phyloP scores from a whole-genome alignment of 23 tunicate genomes.

The Styela clava region DNA sequence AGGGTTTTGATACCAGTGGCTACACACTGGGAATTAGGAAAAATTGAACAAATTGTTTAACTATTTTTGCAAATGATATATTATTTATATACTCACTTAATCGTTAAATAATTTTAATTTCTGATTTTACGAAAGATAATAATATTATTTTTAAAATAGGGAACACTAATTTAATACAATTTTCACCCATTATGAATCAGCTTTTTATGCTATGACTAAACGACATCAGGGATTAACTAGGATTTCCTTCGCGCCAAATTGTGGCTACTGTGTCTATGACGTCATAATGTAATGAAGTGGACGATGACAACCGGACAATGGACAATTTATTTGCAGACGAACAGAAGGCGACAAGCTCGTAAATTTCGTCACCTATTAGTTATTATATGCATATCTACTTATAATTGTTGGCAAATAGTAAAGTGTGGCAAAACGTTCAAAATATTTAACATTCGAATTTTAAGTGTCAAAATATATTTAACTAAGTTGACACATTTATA shows the following conservation, averaged over 20 bases:
- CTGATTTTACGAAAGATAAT: too few relatives aligned
- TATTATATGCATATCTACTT: background rate
- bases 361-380: background rate
- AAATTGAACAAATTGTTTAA: too few relatives aligned
- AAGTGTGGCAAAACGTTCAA: background rate
- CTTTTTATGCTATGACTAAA: conserved; percentile 15
- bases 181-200: conserved; percentile 27
- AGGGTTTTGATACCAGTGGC: too few relatives aligned
- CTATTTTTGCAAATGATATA: too few relatives aligned
- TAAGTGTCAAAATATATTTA: too few relatives aligned
- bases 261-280: conserved; percentile 20
- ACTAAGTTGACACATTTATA: too few relatives aligned
- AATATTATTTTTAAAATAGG: background rate
- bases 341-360: background rate
- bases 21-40: too few relatives aligned
- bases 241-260: conserved; percentile 29
- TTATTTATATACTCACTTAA: too few relatives aligned
- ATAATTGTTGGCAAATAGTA: background rate
- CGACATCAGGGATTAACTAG: conserved; percentile 29
- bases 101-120: too few relatives aligned
- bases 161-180: conserved; percentile 4
- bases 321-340: background rate
- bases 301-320: conserved; percentile 1
- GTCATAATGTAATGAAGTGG: conserved; percentile 18
- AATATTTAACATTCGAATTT: too few relatives aligned